These are phyloP conservation scores for Drosophila kambysellisi DNA, from an alignment of 2,888 invertebrate species.

Conservation along the genomic window DNA sequence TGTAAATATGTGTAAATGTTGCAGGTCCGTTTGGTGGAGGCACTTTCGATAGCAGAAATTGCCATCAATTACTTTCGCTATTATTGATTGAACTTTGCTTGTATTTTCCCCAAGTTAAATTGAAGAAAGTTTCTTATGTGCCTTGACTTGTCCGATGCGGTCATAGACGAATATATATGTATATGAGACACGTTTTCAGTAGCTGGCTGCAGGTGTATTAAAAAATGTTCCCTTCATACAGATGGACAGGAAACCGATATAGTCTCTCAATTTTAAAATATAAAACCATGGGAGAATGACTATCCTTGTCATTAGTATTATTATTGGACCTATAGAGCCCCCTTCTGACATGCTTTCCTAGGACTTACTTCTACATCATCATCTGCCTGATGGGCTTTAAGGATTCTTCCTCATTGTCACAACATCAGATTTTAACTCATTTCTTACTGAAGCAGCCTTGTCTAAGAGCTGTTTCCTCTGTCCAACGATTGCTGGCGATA, in stretches of 20 bases:
- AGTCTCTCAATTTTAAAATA: constrained; percentile 15
- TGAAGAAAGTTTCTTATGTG: not conserved
- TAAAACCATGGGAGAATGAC: constrained; percentile 5
- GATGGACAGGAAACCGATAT: too few relatives aligned
- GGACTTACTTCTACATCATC: too few relatives aligned
- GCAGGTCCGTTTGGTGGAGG: not conserved
- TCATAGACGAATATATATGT: not conserved
- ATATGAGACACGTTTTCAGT: not conserved
- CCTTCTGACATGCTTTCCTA: too few relatives aligned
- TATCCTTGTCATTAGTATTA: not conserved
- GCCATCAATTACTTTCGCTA: constrained; percentile 3
- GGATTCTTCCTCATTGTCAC: too few relatives aligned
- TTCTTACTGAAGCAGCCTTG: too few relatives aligned
- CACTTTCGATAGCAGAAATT: not conserved
- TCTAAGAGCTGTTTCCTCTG: too few relatives aligned
- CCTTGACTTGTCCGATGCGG: not conserved
- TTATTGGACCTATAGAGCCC: too few relatives aligned
- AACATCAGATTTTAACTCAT: too few relatives aligned
- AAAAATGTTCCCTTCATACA: not conserved
- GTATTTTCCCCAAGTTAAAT: not conserved
- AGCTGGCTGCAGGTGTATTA: not conserved
- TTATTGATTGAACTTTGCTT: not conserved
- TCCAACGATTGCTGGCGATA: too few relatives aligned
- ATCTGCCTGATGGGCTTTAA: too few relatives aligned
- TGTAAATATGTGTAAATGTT: not conserved